phyloP scores from a whole-genome alignment of 2,888 invertebrate genomes.

The Cephus rjabovi region DNA sequence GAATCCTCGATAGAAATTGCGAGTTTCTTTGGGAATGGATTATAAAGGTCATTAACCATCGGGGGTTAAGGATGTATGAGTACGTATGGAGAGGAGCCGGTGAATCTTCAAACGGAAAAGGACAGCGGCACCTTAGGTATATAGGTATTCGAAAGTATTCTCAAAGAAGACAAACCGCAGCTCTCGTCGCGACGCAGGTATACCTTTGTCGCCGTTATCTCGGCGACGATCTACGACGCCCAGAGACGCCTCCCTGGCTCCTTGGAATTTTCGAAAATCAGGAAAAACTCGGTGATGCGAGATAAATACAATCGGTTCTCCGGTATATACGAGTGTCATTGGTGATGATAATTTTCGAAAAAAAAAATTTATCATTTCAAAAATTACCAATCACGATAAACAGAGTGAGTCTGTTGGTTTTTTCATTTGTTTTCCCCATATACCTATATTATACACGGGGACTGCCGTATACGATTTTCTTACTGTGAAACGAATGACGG shows the following conservation, averaged over 20 bases:
- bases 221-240: conserved; percentile 2
- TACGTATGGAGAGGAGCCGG: conserved; percentile 5
- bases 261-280: background rate
- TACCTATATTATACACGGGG: background rate
- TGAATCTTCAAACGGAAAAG: conserved; percentile 23
- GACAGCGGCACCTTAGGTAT: background rate
- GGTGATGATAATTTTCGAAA: background rate
- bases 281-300: background rate
- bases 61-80: background rate
- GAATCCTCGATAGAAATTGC: conserved; percentile 10
- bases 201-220: conserved; percentile 1
- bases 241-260: background rate
- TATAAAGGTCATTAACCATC: background rate
- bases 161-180: background rate
- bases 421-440: background rate
- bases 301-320: background rate
- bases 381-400: background rate
- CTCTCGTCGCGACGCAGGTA: background rate
- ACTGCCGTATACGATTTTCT: background rate
- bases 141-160: background rate
- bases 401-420: background rate
- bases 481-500: background rate
- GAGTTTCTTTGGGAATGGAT: background rate
- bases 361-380: background rate
- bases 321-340: background rate